Base-by-base conservation (phyloP, 2,888 invertebrate species). In the Tiphia femorata region DNA sequence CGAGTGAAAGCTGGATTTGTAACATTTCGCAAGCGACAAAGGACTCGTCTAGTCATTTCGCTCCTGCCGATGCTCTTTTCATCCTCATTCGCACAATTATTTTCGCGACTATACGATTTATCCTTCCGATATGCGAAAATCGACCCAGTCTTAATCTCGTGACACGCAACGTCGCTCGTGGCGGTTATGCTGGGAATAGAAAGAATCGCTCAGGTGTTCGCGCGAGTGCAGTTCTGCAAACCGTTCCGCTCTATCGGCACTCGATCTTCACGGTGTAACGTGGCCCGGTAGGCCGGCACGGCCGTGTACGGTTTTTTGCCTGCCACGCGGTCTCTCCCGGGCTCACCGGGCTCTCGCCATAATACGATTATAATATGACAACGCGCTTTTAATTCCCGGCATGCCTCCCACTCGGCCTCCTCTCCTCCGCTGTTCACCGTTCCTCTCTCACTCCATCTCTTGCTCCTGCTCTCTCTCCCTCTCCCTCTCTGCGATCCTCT, bases 1-100 rank as follows among this genome's bases (percentile, higher is more conserved):
- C 73, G 77, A 76, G 79, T 82, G 81, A 82, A 82, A 82, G 82
- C 81, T 82, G 82, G 82, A 82, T 82, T 82, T 82, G 82, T 82
- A 81, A 81, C 79, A 82, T 80, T 82, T 82, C 81, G 79, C 82
- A 81, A 81, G 57, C 70, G 70, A 62, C 75, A 73, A 77, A n/a
- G n/a, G n/a, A n/a, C n/a, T n/a, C 75, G 75, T 80, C 80, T 77
- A 79, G 78, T 68, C 70, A 60, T 23, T 62, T 44, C 42, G 21
- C 51, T 44, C 47, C 38, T 58, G 56, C 56, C 50, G 57, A 54
- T 62, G 59, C 57, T 56, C 51, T 20, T 43, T 20, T 27, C n/a
- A n/a, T n/a, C n/a, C n/a, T n/a, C n/a, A n/a, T n/a, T n/a, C n/a
- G n/a, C n/a, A n/a, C n/a, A n/a, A n/a, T n/a, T n/a, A n/a, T n/a